Conservation (phyloP, 2,113 vertebrate genomes). For the Eptesicus fuscus region DNA sequence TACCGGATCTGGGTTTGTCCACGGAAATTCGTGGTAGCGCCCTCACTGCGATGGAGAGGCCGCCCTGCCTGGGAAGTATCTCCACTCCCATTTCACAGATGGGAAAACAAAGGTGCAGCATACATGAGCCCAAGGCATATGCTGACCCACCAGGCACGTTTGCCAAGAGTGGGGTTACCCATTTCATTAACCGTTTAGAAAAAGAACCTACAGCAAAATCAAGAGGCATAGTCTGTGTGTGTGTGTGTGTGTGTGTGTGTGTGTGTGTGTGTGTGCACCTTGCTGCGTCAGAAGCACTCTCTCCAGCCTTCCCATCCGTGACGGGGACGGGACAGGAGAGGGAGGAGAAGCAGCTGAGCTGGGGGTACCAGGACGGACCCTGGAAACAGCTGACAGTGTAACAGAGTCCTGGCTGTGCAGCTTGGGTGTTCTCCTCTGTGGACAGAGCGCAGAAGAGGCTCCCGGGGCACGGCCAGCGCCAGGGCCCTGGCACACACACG, state of each 20-base stretch:
- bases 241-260: too few relatives aligned
- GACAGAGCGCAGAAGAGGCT: too few relatives aligned
- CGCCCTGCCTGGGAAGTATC: neutral
- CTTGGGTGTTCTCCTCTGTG: neutral
- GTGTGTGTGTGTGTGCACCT: too few relatives aligned
- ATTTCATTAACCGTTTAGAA: neutral
- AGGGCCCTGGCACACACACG: neutral
- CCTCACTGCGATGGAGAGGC: neutral
- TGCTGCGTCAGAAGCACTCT: neutral
- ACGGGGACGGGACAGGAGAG: neutral
- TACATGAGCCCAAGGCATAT: neutral
- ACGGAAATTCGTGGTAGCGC: neutral
- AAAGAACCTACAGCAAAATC: neutral
- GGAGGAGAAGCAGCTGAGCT: neutral
- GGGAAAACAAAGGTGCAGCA: neutral
- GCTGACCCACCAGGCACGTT: too few relatives aligned
- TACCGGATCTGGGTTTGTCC: neutral
- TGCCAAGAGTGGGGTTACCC: too few relatives aligned
- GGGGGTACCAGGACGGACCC: neutral
- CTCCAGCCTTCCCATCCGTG: neutral
- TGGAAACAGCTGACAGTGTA: neutral
- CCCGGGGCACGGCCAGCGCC: too few relatives aligned
- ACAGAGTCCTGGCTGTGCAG: neutral
- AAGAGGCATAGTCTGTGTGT: neutral
- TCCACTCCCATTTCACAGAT: too few relatives aligned